A percentile compares a stretch with the other conserved stretches of the same genome.
Evolutionary conservation across 2,113 vertebrate species (phyloP).

Genomic region (Recurvirostra avosetta): DNA sequence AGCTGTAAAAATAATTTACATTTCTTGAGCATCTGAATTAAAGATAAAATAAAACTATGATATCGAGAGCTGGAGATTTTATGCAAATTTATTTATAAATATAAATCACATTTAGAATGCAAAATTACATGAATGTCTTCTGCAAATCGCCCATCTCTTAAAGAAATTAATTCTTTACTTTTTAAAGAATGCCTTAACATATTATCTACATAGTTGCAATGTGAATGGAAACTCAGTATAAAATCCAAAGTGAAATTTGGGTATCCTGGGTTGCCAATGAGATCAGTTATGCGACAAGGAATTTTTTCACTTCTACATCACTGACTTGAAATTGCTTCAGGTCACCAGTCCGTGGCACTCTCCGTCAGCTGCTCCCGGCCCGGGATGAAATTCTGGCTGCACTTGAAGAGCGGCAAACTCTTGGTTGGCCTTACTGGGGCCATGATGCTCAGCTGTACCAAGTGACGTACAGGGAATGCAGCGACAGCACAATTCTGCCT

Average conservation of each 20-base stretch:
- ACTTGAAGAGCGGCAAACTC: fast-evolving
- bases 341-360: not conserved
- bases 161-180: slow-evolving; percentile 1
- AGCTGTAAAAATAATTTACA: slow-evolving; percentile 61
- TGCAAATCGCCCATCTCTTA: not conserved
- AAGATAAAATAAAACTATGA: slow-evolving; percentile 47
- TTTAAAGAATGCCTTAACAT: not conserved
- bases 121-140: slow-evolving; percentile 11
- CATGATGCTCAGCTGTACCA: fast-evolving
- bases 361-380: not conserved
- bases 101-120: slow-evolving; percentile 33
- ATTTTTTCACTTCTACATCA: not conserved
- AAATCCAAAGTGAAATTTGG: not conserved
- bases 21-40: slow-evolving; percentile 50
- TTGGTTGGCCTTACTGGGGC: not conserved
- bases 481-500: fast-evolving
- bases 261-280: fast-evolving
- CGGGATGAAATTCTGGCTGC: not conserved
- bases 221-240: not conserved
- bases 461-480: not conserved
- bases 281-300: not conserved
- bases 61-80: not conserved
- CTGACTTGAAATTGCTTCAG: not conserved
- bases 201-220: not conserved
- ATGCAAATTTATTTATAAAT: slow-evolving; percentile 66